phyloP scores from a whole-genome alignment of 2,113 vertebrate species.

The Gymnogyps californianus region DNA sequence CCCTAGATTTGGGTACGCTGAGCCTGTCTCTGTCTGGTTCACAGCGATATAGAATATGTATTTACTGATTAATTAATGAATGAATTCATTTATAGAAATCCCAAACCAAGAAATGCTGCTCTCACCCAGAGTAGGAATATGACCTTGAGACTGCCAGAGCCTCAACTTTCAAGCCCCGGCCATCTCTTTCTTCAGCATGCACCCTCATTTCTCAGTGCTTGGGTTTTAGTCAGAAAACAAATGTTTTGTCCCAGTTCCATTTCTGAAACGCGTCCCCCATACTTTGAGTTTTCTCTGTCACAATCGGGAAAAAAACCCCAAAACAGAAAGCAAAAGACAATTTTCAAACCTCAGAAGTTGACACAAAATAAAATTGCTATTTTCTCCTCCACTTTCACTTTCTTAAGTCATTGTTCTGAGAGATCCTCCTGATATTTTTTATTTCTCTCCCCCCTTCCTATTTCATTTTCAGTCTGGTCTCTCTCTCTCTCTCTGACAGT shows the following conservation, averaged over 20 bases:
- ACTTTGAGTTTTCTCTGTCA: not conserved
- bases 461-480: conserved; percentile 47
- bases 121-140: not conserved
- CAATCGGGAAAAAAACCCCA: not conserved
- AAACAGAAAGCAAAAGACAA: conserved; percentile 25
- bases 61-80: not conserved
- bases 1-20: not conserved
- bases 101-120: not conserved
- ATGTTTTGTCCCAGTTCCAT: not conserved
- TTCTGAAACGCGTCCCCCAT: not conserved
- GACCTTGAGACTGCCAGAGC: not conserved
- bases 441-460: conserved; percentile 17
- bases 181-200: not conserved
- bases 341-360: conserved; percentile 21
- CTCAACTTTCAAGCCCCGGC: not conserved
- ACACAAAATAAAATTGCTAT: conserved; percentile 28
- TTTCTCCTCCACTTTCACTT: conserved; percentile 33
- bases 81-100: not conserved
- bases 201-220: not conserved
- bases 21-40: not conserved
- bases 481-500: conserved; percentile 42
- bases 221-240: not conserved
- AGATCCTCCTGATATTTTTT: conserved; percentile 37
- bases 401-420: conserved; percentile 37
- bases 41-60: not conserved